Percentiles rank a stretch among this genome's conserved stretches.
Conservation (phyloP, 2,888 invertebrate species). For the Pegoplata infirma region DNA sequence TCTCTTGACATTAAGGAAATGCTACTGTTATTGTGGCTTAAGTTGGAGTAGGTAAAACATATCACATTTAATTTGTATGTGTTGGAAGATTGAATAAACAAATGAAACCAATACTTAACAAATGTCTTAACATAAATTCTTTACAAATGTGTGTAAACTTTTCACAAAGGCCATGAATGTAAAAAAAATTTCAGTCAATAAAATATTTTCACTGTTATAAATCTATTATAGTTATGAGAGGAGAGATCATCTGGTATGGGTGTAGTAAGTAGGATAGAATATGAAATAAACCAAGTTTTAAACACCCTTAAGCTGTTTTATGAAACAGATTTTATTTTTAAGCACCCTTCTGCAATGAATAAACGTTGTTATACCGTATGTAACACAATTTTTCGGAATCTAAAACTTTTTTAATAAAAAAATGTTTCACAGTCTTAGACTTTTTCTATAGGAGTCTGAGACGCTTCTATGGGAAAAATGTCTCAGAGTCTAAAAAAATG, state of each 20-base stretch:
- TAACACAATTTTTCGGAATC: too few species aligned
- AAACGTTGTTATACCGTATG: too few species aligned
- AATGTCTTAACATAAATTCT: slow-evolving; percentile 60
- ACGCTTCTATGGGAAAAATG: too few species aligned
- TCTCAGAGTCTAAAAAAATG: too few species aligned
- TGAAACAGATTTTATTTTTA: slow-evolving; percentile 42
- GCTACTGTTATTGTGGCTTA: slow-evolving; percentile 49
- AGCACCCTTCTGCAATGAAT: too few species aligned
- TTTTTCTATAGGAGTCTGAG: too few species aligned
- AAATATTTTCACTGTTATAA: slow-evolving; percentile 8
- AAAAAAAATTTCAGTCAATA: slow-evolving; percentile 30
- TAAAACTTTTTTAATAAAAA: too few species aligned
- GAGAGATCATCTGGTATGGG: slow-evolving; percentile 37
- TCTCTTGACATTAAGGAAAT: slow-evolving; percentile 56
- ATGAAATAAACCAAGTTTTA: slow-evolving; percentile 43
- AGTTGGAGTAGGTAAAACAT: not conserved
- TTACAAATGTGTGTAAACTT: slow-evolving; percentile 26
- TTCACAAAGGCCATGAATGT: slow-evolving; percentile 13
- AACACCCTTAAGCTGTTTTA: slow-evolving; percentile 58
- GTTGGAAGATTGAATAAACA: slow-evolving; percentile 56
- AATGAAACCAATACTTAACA: slow-evolving; percentile 63
- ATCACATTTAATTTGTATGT: slow-evolving; percentile 43
- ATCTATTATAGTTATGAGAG: slow-evolving; percentile 24
- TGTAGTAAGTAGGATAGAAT: slow-evolving; percentile 22
- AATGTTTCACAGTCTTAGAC: too few species aligned